Base-by-base conservation (phyloP, 1,140 invertebrate genomes). In the Asbolus verrucosus region DNA sequence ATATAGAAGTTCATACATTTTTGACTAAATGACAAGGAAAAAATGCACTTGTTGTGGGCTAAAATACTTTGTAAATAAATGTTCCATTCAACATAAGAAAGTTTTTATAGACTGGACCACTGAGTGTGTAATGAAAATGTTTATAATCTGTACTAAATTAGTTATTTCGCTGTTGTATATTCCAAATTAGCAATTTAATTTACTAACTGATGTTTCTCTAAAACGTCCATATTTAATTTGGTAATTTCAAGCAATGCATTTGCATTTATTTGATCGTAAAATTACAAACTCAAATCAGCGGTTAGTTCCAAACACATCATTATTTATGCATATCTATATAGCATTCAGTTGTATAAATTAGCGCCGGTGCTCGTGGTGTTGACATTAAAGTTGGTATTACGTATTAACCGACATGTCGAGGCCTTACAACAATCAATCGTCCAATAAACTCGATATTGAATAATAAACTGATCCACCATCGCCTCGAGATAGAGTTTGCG, bases 401-500 rank as follows among this genome's bases (percentile, higher is more conserved):
- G 46, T 30, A 30, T 43, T 59, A 67, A 67, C 50, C 65, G 5
- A 2, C 16, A 50, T 6, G 18, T 46, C 46, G 21, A 27, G 13
- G n/a, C 46, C 19, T n/a, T 54, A 14, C 21, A 54, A 54, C 46
- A 54, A 54, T 54, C 46, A 54, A 54, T 54, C 21, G 46, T 54
- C 46, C 46, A 54, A 54, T 54, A 54, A 54, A 54, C 46, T 54
- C 27, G 46, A 54, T 54, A 54, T 54, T 54, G 67, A 69, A 63
- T 69, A 69, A 63, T 46, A 21, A 69, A 65, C 60, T 65, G 67
- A 46, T 43, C 60, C 41, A 69, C 59, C 62, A 43, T 65, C 33
- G 60, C 27, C 46, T 50, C 24, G 62, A 54, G 67, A 65, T 61
- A 46, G 54, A 69, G 54, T 72, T 72, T 72, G 71, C 46, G 71